These are phyloP conservation scores for Toxostoma redivivum DNA, from an alignment of 2,113 vertebrate genomes.

Conservation along the genomic window DNA sequence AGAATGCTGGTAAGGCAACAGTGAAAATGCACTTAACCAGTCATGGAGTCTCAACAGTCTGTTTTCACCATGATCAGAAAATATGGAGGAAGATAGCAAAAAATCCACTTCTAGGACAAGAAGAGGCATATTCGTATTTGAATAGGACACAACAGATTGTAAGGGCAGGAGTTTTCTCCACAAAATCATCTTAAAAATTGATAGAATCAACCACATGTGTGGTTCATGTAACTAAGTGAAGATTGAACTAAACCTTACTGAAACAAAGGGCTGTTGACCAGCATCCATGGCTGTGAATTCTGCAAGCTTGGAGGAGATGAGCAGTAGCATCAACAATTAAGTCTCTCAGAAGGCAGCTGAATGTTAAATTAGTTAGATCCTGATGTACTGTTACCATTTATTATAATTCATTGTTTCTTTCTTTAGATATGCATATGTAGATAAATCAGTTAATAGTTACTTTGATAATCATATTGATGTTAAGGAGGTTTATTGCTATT, in stretches of 20 bases:
- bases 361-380: not conserved
- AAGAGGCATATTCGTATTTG: not conserved
- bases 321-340: not conserved
- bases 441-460: not conserved
- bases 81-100: not conserved
- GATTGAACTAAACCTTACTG: not conserved
- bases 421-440: not conserved
- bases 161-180: not conserved
- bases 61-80: not conserved
- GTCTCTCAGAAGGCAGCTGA: not conserved
- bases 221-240: not conserved
- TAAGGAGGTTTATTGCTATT: not conserved
- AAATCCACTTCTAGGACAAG: not conserved
- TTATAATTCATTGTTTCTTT: not conserved
- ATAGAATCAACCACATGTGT: not conserved
- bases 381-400: not conserved
- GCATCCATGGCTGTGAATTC: not conserved
- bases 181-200: not conserved
- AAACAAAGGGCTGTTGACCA: not conserved
- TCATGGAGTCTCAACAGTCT: not conserved
- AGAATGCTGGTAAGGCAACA: not conserved
- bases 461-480: not conserved
- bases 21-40: not conserved
- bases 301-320: not conserved
- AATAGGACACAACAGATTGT: not conserved